Evolutionary conservation across 2,888 invertebrate species (phyloP), one percentile per base, ranked within the genome.

Genomic region (Rhingia campestris): DNA sequence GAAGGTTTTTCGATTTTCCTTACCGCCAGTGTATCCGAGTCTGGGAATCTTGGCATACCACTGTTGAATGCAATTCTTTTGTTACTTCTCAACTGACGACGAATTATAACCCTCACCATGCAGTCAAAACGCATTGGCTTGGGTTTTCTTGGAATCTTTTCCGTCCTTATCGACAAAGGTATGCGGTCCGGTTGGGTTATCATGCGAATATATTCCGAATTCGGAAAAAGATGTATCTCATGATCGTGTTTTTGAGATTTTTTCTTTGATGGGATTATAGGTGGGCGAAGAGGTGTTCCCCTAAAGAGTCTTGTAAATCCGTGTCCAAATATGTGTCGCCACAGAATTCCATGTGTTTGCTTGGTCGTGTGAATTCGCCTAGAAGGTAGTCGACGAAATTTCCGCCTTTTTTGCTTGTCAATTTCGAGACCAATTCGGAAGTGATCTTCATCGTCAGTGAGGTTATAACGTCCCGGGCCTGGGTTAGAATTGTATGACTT

Each of bases 31-130:
- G 87, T 87, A 0, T 87, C 86, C 0, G 75, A 72, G 45, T 89
- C 89, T 43, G 86, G 88, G 86, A 88, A 91, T 4, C 90, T 89
- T 45, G 90, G 89, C 76, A 87, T 87, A 5, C 89, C 89, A 35
- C 90, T 90, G 35, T 87, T 86, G 22, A 90, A 90, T 1, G 89
- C 91, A 10, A 90, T 87, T 64, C 90, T 90, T 51, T 90, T 90
- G 67, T 90, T 90, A 51, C 77, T 88, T 1, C 88, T 87, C 75
- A 90, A 41, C 63, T 89, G 89, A 4, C 89, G 88, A 0, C 90
- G 88, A 0, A 70, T 58, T 4, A 88, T 32, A 0, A 87, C 86
- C 72, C 88, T 90, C 1, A 87, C 77, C n/a, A 89, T 82, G 37
- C 89, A 90, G 45, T 91, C 89, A 66, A 87, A 91, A 4, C 51